Conservation (phyloP, 2,113 vertebrate species). For the Otis tarda region DNA sequence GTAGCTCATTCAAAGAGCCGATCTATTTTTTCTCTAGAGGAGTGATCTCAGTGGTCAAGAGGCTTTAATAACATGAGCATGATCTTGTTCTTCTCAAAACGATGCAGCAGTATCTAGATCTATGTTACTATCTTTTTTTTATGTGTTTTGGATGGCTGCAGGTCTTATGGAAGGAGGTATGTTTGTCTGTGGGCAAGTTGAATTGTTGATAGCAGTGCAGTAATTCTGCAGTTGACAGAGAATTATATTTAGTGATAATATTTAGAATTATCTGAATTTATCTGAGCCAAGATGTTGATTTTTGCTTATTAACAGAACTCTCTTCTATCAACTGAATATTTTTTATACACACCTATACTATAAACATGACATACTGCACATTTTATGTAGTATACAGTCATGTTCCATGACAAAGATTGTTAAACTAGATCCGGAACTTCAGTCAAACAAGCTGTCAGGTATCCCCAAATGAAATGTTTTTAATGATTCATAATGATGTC, state of each 20-base stretch:
- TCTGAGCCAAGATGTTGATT: neutral
- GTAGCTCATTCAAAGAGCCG: neutral
- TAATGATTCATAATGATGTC: conserved; percentile 7
- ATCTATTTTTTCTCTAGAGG: neutral
- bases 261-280: conserved; percentile 14
- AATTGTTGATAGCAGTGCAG: neutral
- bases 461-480: neutral
- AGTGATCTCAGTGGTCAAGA: neutral
- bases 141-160: neutral
- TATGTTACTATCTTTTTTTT: neutral
- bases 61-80: neutral
- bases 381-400: neutral
- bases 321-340: neutral
- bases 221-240: neutral
- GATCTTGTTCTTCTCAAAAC: neutral
- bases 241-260: conserved; percentile 3
- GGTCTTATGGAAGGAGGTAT: neutral
- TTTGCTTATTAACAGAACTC: conserved; percentile 11
- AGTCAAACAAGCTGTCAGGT: conserved; percentile 37
- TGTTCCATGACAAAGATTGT: neutral
- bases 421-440: neutral
- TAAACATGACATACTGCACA: neutral
- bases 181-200: neutral
- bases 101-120: neutral
- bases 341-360: neutral